Evolutionary conservation across 1,140 invertebrate genomes (phyloP), one percentile per base, ranked within the genome.

Genomic region (Propsilocerus akamusi): DNA sequence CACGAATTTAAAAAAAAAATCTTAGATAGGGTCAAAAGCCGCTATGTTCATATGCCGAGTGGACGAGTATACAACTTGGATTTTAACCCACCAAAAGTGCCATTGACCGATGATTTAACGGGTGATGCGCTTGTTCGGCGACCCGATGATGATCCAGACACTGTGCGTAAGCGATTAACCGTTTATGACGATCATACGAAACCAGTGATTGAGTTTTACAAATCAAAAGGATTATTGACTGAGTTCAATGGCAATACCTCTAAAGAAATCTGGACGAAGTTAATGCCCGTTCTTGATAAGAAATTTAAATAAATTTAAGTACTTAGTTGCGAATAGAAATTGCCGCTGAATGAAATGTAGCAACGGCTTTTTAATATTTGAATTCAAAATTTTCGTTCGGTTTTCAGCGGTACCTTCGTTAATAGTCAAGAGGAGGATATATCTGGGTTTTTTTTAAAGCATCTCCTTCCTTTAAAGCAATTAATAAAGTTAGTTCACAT

Each of bases 31-130:
- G 76, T 90, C 4, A 82, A 81, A 61, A 77, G 74, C 53, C 73
- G 91, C 26, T 95, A 88, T 89, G 76, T 94, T 30, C 94, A 98
- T 69, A 65, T 81, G 47, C 69, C 81, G 5, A 94, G 89, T 61
- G 94, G 93, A 12, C 69, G 94, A 59, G 86, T 94, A 6, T 98
- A 98, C 61, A 93, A 97, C 62, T 78, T 80, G 52, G 34, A 41
- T 10, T 98, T 95, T 64, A 94, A 93, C 62, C 86, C 89, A 52
- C 94, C 94, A 1, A 93, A 93, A 75, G 72, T 82, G 8, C 61
- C 76, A 59, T 82, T 82, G 2, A 80, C 77, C 56, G 94, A 98
- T 72, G 93, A 97, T 68, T 61, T 84, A 1, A 97, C 93, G 25
- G 91, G 92, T 4, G 93, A 97, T 61, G 69, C 74, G 47, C 67